These are phyloP conservation scores for Serilophus lunatus DNA, from an alignment of 2,113 vertebrate genomes.

Conservation along the genomic window DNA sequence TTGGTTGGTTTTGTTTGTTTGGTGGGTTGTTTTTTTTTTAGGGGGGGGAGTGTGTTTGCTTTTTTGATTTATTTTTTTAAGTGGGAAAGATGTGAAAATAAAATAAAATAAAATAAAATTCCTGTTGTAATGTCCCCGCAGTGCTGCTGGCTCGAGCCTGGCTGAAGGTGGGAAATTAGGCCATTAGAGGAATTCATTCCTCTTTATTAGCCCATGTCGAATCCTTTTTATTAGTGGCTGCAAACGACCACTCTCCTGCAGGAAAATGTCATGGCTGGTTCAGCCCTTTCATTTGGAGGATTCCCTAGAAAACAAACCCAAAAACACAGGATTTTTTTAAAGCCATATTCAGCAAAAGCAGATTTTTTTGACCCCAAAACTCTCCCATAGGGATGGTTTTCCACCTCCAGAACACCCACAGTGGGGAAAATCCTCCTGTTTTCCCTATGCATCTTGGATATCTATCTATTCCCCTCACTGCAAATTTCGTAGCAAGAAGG, in stretches of 20 bases:
- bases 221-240: conserved; percentile 82
- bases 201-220: conserved; percentile 81
- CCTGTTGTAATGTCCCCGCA: neutral
- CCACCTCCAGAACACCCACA: fast-evolving
- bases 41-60: too few species aligned
- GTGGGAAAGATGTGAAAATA: neutral
- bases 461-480: neutral
- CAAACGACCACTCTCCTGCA: conserved; percentile 76
- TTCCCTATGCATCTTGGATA: neutral
- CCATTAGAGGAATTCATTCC: conserved; percentile 82
- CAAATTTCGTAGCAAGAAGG: neutral
- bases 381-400: neutral
- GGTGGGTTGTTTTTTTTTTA: neutral
- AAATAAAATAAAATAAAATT: neutral
- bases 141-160: conserved; percentile 6
- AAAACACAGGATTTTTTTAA: neutral
- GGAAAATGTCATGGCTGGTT: conserved; percentile 78
- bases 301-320: neutral
- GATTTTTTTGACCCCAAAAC: neutral
- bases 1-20: neutral
- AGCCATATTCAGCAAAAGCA: neutral
- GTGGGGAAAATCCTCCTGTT: neutral
- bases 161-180: conserved; percentile 77
- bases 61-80: neutral
- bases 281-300: conserved; percentile 72